These are phyloP conservation scores for Drosophila formosana DNA, from an alignment of 2,888 invertebrate genomes.

Conservation along the genomic window DNA sequence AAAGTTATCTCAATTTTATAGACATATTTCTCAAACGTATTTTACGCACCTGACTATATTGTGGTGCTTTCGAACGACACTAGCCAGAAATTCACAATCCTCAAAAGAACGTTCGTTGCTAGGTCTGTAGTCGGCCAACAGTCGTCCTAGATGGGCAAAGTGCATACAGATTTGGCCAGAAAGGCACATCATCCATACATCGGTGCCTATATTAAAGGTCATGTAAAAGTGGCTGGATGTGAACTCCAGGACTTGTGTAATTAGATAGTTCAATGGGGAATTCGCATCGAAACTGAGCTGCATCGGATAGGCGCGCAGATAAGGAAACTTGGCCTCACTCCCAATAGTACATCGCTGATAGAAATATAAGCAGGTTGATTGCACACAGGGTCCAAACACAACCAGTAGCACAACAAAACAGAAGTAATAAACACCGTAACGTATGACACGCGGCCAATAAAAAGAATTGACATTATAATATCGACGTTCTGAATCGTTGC, in stretches of 20 bases:
- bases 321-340: slow-evolving; percentile 18
- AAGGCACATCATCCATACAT: slow-evolving; percentile 31
- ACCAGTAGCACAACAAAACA: slow-evolving; percentile 13
- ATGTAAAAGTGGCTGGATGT: slow-evolving; percentile 20
- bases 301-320: slow-evolving; percentile 28
- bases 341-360: slow-evolving; percentile 9
- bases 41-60: slow-evolving; percentile 10
- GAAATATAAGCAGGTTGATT: slow-evolving; percentile 16
- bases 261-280: slow-evolving; percentile 7
- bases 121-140: slow-evolving; percentile 12
- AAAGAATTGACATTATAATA: slow-evolving; percentile 21
- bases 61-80: slow-evolving; percentile 9
- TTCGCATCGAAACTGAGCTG: slow-evolving; percentile 11
- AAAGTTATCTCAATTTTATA: background rate
- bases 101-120: background rate
- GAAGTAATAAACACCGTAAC: slow-evolving; percentile 25
- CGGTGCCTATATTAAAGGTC: slow-evolving; percentile 33
- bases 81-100: slow-evolving; percentile 22
- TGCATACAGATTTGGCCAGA: slow-evolving; percentile 24
- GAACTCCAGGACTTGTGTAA: slow-evolving; percentile 16
- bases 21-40: background rate
- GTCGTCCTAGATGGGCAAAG: slow-evolving; percentile 11
- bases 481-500: slow-evolving; percentile 8
- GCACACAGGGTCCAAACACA: slow-evolving; percentile 12
- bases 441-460: slow-evolving; percentile 25